phyloP scores from a whole-genome alignment of 1,140 invertebrate species.

The Daktulosphaira vitifoliae region DNA sequence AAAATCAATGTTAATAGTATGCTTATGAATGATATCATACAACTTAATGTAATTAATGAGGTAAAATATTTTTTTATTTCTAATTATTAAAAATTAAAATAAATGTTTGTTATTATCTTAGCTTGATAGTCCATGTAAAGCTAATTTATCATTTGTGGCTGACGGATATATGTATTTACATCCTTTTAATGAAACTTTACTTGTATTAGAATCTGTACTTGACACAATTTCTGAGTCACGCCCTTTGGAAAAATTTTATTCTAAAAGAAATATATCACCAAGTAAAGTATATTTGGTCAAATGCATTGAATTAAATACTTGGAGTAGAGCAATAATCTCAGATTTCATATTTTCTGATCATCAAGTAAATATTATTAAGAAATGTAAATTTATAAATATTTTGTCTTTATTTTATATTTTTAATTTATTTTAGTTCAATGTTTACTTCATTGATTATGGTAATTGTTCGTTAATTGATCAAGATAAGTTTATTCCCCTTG shows the following conservation, averaged over 20 bases:
- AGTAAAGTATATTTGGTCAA: conserved; percentile 17
- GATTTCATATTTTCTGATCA: conserved; percentile 22
- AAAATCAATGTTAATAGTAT: not conserved
- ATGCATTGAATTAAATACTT: not conserved
- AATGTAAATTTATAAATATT: not conserved
- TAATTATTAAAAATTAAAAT: not conserved
- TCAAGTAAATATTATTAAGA: not conserved
- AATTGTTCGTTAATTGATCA: conserved; percentile 7
- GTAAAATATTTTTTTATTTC: not conserved
- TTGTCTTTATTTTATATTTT: not conserved
- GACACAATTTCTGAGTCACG: not conserved
- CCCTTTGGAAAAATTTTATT: not conserved
- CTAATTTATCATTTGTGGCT: not conserved
- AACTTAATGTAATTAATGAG: not conserved
- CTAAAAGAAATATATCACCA: conserved; percentile 1
- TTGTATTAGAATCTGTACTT: conserved; percentile 10
- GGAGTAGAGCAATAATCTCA: not conserved
- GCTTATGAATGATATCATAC: not conserved
- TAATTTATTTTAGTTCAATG: conserved; percentile 15
- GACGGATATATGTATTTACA: conserved; percentile 22
- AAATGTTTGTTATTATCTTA: not conserved
- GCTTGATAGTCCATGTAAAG: not conserved
- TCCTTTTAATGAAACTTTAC: not conserved
- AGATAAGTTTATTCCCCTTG: conserved; percentile 20
- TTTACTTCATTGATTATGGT: conserved; percentile 20